Percentiles rank a stretch among this genome's conserved stretches.
phyloP scores from a whole-genome alignment of 2,797 vertebrate genomes.

The Anomalospiza imberbis region DNA sequence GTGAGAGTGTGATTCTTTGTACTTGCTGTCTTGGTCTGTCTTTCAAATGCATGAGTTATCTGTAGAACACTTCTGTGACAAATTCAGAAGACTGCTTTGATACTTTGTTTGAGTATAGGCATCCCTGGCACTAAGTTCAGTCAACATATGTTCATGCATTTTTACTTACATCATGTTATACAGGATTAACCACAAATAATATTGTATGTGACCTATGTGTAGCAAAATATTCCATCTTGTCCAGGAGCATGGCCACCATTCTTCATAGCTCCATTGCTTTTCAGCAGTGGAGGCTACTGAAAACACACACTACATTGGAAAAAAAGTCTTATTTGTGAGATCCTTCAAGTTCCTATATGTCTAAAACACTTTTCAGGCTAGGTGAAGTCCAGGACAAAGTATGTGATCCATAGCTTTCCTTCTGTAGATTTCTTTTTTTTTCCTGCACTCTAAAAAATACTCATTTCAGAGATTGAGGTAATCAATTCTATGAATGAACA shows the following conservation, averaged over 20 bases:
- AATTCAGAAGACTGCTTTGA: neutral
- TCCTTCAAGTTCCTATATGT: neutral
- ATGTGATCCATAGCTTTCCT: neutral
- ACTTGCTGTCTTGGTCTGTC: neutral
- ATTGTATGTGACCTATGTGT: neutral
- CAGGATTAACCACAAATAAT: neutral
- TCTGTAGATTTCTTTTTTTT: neutral
- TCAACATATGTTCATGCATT: accelerated
- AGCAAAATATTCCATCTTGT: neutral
- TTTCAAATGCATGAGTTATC: neutral
- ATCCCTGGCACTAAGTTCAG: neutral
- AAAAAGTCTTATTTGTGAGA: neutral
- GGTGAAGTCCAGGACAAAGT: neutral
- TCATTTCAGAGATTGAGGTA: neutral
- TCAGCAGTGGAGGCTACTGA: neutral
- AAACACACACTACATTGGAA: neutral
- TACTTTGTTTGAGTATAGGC: neutral
- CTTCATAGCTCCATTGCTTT: neutral
- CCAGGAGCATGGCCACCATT: neutral
- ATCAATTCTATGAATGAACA: neutral
- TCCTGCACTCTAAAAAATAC: neutral
- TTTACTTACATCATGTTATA: neutral
- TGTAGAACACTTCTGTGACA: neutral
- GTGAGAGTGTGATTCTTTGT: neutral
- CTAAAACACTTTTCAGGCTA: neutral